phyloP scores from a whole-genome alignment of 2,113 vertebrate genomes.

The Phoxinus phoxinus region DNA sequence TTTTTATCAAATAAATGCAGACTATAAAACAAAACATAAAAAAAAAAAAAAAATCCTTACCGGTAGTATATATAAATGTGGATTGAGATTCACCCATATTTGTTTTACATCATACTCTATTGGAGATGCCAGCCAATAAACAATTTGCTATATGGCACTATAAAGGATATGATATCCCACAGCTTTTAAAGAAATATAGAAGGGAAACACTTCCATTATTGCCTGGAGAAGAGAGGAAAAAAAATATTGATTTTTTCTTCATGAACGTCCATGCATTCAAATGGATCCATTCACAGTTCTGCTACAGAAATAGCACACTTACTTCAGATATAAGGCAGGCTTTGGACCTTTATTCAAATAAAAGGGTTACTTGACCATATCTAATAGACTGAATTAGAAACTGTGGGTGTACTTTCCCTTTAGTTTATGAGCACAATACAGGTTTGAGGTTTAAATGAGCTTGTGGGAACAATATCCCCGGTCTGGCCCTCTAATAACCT shows the following conservation, averaged over 20 bases:
- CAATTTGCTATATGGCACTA: neutral
- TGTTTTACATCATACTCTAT: neutral
- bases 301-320: neutral
- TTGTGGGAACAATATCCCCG: neutral
- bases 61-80: too few species aligned
- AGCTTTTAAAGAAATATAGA: neutral
- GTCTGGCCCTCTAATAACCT: conserved; percentile 1
- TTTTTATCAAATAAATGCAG: too few species aligned
- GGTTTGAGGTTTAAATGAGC: neutral
- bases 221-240: neutral
- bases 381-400: conserved; percentile 12
- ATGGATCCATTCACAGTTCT: conserved; percentile 6
- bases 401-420: neutral
- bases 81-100: neutral
- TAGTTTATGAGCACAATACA: conserved; percentile 8
- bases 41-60: too few species aligned
- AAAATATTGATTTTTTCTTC: neutral
- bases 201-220: neutral
- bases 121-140: neutral
- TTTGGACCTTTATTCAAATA: neutral
- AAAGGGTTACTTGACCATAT: conserved; percentile 24
- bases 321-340: neutral
- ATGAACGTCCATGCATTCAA: neutral
- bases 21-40: too few species aligned
- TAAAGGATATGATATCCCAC: neutral